These are phyloP conservation scores for Zeus faber DNA, from an alignment of 2,113 vertebrate species.

Conservation along the genomic window DNA sequence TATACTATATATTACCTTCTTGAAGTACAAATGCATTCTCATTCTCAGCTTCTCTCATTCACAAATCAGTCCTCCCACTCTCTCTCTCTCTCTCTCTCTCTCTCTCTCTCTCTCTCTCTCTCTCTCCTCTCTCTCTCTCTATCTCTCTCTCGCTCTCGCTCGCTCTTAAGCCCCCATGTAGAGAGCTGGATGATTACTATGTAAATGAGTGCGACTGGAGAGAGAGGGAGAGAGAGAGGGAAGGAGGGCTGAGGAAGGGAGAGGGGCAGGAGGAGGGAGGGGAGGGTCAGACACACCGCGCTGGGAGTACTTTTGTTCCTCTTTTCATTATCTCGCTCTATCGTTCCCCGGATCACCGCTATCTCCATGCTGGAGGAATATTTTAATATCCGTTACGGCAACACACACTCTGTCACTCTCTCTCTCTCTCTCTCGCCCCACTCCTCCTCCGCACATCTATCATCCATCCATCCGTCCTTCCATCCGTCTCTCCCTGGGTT, in stretches of 20 bases:
- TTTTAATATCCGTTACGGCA: slow-evolving; percentile 80
- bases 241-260: slow-evolving; percentile 3
- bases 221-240: slow-evolving; percentile 33
- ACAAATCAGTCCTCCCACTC: slow-evolving; percentile 52
- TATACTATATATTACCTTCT: slow-evolving; percentile 50
- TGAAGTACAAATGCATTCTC: slow-evolving; percentile 49
- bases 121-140: slow-evolving; percentile 37
- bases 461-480: slow-evolving; percentile 25
- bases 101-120: slow-evolving; percentile 36
- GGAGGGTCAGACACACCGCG: slow-evolving; percentile 68
- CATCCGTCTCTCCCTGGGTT: slow-evolving; percentile 6
- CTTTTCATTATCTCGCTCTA: slow-evolving; percentile 82
- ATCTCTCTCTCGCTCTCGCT: slow-evolving; percentile 28
- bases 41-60: slow-evolving; percentile 54
- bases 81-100: slow-evolving; percentile 17
- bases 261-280: slow-evolving; percentile 34
- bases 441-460: slow-evolving; percentile 15
- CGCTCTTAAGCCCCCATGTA: slow-evolving; percentile 64
- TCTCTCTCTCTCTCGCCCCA: too few species aligned
- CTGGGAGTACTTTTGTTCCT: slow-evolving; percentile 80
- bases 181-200: slow-evolving; percentile 79
- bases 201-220: slow-evolving; percentile 78
- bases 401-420: slow-evolving; percentile 58
- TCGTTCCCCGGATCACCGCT: slow-evolving; percentile 77
- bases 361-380: slow-evolving; percentile 76